A percentile compares a stretch with the other conserved stretches of the same genome.
Evolutionary conservation across 2,113 vertebrate genomes (phyloP).

Genomic region (Elachura formosa): DNA sequence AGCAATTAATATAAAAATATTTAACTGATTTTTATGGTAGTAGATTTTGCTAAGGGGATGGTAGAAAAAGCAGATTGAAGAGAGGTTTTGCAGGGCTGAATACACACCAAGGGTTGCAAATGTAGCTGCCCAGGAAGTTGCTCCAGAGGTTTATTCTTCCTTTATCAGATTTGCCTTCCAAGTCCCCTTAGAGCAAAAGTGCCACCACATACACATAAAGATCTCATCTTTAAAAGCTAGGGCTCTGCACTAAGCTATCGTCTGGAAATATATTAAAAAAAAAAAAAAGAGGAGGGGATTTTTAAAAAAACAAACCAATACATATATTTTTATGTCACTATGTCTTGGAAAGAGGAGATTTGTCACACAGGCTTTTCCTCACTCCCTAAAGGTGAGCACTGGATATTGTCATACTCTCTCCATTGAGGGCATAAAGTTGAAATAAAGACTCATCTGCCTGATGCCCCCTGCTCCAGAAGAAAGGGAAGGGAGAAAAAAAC

Average conservation of each 20-base stretch:
- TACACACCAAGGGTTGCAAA: background rate
- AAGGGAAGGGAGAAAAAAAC: fast-evolving
- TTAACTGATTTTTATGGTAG: background rate
- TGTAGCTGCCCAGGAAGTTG: background rate
- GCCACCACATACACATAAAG: background rate
- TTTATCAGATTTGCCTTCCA: background rate
- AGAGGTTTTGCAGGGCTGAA: background rate
- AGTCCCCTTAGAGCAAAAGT: background rate
- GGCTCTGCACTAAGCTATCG: background rate
- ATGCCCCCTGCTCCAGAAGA: background rate
- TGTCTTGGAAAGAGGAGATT: background rate
- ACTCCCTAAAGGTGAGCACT: background rate
- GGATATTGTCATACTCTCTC: background rate
- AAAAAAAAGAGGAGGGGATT: fast-evolving
- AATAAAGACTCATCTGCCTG: background rate
- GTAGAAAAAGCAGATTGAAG: background rate
- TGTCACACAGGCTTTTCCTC: background rate
- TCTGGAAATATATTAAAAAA: background rate
- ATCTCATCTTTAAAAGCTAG: background rate
- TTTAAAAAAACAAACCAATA: background rate
- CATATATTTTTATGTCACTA: background rate
- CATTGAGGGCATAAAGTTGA: background rate
- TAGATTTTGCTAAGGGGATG: background rate
- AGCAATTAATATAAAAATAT: background rate
- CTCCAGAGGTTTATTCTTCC: background rate